A percentile compares a stretch with the other conserved stretches of the same genome.
These are phyloP conservation scores for Python bivittatus DNA, from an alignment of 2,113 vertebrate genomes.

Conservation along the genomic window DNA sequence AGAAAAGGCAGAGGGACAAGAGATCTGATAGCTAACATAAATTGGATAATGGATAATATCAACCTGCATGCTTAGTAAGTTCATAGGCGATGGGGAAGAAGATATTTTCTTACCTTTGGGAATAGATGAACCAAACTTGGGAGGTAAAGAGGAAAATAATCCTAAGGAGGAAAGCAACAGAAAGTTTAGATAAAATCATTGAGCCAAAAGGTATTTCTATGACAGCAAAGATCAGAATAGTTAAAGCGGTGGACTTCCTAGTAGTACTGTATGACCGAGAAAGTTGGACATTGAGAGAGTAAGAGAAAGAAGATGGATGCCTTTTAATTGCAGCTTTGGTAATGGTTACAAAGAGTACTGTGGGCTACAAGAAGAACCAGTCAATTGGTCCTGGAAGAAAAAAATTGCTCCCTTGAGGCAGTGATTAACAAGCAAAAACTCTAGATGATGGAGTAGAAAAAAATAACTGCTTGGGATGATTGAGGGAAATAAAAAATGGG, in stretches of 20 bases:
- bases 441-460: background rate
- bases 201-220: background rate
- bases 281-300: background rate
- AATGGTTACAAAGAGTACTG: background rate
- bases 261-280: background rate
- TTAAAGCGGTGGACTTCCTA: background rate
- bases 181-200: background rate
- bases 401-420: background rate
- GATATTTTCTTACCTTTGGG: background rate
- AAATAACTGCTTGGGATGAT: background rate
- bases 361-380: background rate
- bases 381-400: background rate
- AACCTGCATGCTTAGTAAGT: background rate
- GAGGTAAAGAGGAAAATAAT: background rate
- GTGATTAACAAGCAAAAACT: background rate
- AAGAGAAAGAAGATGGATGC: background rate
- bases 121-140: background rate
- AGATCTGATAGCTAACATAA: background rate
- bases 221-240: background rate
- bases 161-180: background rate
- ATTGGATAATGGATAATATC: background rate
- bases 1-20: background rate
- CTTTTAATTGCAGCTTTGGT: background rate
- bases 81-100: background rate
- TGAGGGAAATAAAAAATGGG: background rate